phyloP scores from a whole-genome alignment of 1,140 invertebrate genomes.

The Idris sp. region DNA sequence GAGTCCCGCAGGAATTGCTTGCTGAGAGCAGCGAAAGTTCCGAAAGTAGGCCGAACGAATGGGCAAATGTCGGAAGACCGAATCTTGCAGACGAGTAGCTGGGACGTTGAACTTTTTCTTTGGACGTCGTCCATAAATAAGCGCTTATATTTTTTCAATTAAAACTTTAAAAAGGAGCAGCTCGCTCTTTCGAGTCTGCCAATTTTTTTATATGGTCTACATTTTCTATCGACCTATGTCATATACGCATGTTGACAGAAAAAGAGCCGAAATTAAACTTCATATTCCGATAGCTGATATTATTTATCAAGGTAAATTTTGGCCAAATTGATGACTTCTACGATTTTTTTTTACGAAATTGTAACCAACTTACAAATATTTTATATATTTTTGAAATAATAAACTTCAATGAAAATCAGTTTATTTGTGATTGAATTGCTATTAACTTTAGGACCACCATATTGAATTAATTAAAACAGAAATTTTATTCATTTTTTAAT shows the following conservation, averaged over 20 bases:
- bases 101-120: conserved; percentile 59
- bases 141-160: conserved; percentile 1
- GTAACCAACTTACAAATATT: conserved; percentile 32
- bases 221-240: no score
- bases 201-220: conserved; percentile 32
- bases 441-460: no score
- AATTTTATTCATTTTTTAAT: no score
- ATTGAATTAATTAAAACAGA: no score
- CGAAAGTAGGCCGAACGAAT: conserved; percentile 20
- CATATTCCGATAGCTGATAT: conserved; percentile 50
- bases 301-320: conserved; percentile 23
- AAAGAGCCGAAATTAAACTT: conserved; percentile 21
- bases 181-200: conserved; percentile 6
- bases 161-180: conserved; percentile 8
- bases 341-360: conserved; percentile 22
- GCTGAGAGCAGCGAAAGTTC: conserved; percentile 53
- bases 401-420: conserved; percentile 10
- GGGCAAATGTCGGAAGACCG: conserved; percentile 31
- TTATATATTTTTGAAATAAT: conserved; percentile 18
- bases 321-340: conserved; percentile 28
- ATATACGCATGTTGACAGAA: conserved; percentile 33
- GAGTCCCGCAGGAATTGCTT: conserved; percentile 40
- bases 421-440: no score
- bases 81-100: conserved; percentile 40
- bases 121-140: conserved; percentile 58